These are phyloP conservation scores for Melanotaenia maccullochi DNA, from an alignment of 2,797 vertebrate species.

Conservation along the genomic window DNA sequence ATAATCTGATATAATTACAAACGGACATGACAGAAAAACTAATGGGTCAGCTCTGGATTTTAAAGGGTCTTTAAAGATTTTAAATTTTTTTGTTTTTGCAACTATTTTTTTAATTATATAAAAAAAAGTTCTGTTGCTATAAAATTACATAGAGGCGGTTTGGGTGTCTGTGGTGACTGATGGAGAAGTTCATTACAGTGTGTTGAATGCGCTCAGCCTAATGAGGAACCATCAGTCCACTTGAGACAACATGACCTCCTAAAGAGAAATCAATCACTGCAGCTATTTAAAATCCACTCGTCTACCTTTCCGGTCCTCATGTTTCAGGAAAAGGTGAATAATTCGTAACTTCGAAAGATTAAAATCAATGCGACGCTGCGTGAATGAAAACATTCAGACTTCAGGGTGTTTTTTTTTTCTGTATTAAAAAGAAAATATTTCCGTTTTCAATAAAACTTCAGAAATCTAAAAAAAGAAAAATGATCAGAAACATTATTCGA, in stretches of 20 bases:
- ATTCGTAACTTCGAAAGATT: conserved; percentile 15
- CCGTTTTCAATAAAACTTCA: not conserved
- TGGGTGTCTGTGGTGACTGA: conserved; percentile 62
- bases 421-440: not conserved
- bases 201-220: conserved; percentile 78
- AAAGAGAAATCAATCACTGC: conserved; percentile 80
- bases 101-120: not conserved
- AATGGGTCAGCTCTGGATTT: not conserved
- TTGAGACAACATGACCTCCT: conserved; percentile 80
- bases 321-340: not conserved
- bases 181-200: conserved; percentile 80
- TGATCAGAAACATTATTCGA: not conserved
- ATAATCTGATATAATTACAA: not conserved
- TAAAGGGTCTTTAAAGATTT: not conserved
- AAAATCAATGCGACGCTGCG: not conserved
- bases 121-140: not conserved
- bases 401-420: not conserved
- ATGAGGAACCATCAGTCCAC: conserved; percentile 81
- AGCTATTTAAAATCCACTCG: conserved; percentile 53
- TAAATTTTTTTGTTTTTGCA: not conserved
- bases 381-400: not conserved
- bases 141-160: conserved; percentile 11
- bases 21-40: not conserved
- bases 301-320: conserved; percentile 13
- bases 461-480: not conserved